Conservation (phyloP, 2,888 invertebrate species). For the Bimastos eiseni region DNA sequence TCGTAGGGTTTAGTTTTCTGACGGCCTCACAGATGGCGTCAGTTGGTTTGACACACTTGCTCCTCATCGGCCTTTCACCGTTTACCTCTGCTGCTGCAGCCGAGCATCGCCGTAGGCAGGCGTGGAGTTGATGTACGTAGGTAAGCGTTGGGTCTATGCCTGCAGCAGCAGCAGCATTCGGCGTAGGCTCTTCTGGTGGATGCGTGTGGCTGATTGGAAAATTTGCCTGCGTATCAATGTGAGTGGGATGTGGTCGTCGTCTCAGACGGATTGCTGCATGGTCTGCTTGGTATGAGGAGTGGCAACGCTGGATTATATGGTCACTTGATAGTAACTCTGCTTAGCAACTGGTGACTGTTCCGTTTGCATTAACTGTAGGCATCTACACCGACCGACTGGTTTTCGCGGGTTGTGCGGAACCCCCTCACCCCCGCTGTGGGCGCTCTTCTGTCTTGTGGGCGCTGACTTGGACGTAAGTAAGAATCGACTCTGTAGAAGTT, state of each 20-base stretch:
- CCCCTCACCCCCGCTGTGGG: neutral
- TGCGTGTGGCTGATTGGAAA: conserved; percentile 5
- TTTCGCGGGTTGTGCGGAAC: neutral
- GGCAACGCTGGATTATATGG: neutral
- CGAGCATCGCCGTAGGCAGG: neutral
- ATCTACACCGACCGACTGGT: neutral
- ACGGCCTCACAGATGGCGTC: neutral
- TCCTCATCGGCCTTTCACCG: neutral
- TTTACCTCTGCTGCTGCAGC: neutral
- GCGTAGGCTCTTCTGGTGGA: neutral
- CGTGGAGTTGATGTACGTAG: neutral
- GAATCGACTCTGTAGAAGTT: neutral
- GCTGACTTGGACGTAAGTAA: neutral
- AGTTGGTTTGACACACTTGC: conserved; percentile 5
- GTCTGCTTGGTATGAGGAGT: neutral
- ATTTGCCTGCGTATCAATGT: neutral
- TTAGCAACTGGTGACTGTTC: neutral
- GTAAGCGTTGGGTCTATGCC: neutral
- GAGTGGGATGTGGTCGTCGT: neutral
- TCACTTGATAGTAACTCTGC: neutral
- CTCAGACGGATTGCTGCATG: neutral
- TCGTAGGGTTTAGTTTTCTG: neutral
- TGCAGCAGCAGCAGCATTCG: neutral
- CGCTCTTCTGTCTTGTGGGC: neutral
- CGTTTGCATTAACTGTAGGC: neutral